Base-by-base conservation (phyloP, 2,888 invertebrate species). In the Argyresthia albistria region DNA sequence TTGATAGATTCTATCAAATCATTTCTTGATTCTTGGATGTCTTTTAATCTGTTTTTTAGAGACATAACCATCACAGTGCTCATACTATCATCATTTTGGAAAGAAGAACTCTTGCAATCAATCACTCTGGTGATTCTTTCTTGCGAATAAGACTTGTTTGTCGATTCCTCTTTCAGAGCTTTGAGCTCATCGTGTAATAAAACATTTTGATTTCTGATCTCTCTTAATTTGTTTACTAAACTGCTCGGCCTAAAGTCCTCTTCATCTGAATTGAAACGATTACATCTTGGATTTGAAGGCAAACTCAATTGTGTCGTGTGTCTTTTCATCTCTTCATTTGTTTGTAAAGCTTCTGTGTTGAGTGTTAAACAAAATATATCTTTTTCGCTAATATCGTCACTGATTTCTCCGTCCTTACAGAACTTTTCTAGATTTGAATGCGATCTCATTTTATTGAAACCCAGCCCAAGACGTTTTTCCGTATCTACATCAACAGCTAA, bases 161-260 rank as follows among this genome's bases (percentile, higher is more conserved):
- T 56, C 25, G 67, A 64, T 51, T 74, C 72, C 52, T 73, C 62
- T 67, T 65, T 77, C 15, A 84, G 59, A 35, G 62, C 56, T 4
- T 59, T 51, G 3, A 86, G 58, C 58, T 86, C 80, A 53, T 67
- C 69, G 11, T 73, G 73, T 3, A 86, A 59, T 12, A 74, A 53
- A 9, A 67, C 53, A 58, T 87, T 86, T 61, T 86, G 75, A 35
- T 71, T 67, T 66, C 84, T 86, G 4, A 86, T 79, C 55, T 82
- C 76, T 58, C 84, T 69, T 6, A 87, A 58, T 60, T 79, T 86
- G 42, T 63, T 66, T 1, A 86, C 67, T 1, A 86, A 63, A 54
- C 78, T 81, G 51, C 67, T 72, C 1, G 79, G 73, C 66, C 81
- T 72, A 11, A 25, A 25, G 25, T 6, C 25, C 6, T 25, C 25